Percentiles rank a stretch among this genome's conserved stretches.
These are phyloP conservation scores for Hippoglossus hippoglossus DNA, from an alignment of 2,797 vertebrate species.

Conservation along the genomic window DNA sequence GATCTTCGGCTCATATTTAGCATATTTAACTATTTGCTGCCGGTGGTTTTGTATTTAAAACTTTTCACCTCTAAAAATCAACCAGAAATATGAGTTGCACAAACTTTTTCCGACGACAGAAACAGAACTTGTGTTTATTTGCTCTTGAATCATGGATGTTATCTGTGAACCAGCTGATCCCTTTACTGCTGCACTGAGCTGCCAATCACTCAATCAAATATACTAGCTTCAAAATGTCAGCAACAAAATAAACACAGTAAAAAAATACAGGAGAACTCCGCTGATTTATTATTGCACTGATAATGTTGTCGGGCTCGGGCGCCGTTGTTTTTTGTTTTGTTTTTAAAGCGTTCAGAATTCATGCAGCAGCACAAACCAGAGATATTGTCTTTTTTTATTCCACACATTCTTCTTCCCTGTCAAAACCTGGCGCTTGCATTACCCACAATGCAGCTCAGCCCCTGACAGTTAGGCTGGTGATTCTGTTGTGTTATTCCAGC, in stretches of 20 bases:
- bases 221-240: background rate
- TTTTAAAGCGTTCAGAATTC: background rate
- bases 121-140: background rate
- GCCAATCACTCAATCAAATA: background rate
- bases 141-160: background rate
- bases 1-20: no score
- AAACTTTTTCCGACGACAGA: background rate
- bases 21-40: no score
- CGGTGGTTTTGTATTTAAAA: background rate
- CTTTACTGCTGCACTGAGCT: background rate
- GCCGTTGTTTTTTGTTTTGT: background rate
- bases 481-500: background rate
- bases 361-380: background rate
- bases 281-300: background rate
- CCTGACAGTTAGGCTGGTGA: background rate
- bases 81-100: background rate
- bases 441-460: slow-evolving; percentile 3
- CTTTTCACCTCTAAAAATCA: background rate
- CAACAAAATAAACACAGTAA: background rate
- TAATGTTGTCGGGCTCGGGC: background rate
- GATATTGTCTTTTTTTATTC: background rate
- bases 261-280: background rate
- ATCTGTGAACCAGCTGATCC: background rate
- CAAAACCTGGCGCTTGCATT: background rate
- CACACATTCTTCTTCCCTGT: slow-evolving; percentile 1